Conservation (phyloP, 2,113 vertebrate genomes). For the Protobothrops mucrosquamatus region DNA sequence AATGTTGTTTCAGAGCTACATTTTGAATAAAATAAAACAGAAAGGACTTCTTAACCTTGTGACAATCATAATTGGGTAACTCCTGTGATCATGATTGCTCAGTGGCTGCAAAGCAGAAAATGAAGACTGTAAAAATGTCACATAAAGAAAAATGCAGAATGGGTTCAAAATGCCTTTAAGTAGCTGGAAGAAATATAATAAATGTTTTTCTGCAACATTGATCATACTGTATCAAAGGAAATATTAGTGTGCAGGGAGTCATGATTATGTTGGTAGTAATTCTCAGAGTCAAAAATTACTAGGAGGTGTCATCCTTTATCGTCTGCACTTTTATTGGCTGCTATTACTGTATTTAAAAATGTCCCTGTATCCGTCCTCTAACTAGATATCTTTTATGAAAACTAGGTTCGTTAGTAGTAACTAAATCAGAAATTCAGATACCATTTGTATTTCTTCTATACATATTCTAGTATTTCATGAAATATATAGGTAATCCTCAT, state of each 20-base stretch:
- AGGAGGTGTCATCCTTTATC: slow-evolving; percentile 78
- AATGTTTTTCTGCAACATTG: slow-evolving; percentile 94
- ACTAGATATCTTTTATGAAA: slow-evolving; percentile 78
- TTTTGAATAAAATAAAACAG: slow-evolving; percentile 73
- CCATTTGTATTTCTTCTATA: slow-evolving; percentile 32
- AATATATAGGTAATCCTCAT: neutral
- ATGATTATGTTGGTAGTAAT: slow-evolving; percentile 83
- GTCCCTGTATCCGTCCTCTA: slow-evolving; percentile 68
- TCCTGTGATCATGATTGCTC: slow-evolving; percentile 83
- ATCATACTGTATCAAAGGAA: slow-evolving; percentile 90
- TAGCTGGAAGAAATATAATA: slow-evolving; percentile 98
- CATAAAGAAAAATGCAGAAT: slow-evolving; percentile 93
- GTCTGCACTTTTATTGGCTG: slow-evolving; percentile 78
- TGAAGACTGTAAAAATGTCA: slow-evolving; percentile 99
- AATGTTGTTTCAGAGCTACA: slow-evolving; percentile 65
- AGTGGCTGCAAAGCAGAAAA: slow-evolving; percentile 96
- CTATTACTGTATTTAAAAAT: slow-evolving; percentile 82
- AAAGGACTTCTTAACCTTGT: slow-evolving; percentile 78
- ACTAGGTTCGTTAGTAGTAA: slow-evolving; percentile 61
- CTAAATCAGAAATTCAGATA: slow-evolving; percentile 69
- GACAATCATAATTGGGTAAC: slow-evolving; percentile 85
- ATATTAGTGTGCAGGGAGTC: slow-evolving; percentile 88
- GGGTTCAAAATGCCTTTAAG: slow-evolving; percentile 91
- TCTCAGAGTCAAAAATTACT: slow-evolving; percentile 76
- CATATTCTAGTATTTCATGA: slow-evolving; percentile 40